Evolutionary conservation across 2,888 invertebrate species (phyloP).

Genomic region (Spodoptera picta): DNA sequence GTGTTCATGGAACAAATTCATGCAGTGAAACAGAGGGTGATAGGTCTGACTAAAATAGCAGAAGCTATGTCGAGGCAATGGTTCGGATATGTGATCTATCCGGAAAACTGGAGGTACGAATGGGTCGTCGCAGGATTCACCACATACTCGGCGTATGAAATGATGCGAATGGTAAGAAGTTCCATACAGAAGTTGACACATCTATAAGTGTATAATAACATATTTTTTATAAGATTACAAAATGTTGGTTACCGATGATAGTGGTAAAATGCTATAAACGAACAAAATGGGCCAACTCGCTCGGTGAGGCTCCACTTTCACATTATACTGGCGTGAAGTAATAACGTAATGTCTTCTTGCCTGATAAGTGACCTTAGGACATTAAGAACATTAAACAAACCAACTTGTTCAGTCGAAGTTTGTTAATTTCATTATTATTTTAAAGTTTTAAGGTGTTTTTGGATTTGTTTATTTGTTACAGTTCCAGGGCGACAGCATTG

Average conservation of each 20-base stretch:
- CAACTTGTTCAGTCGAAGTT: too few species aligned
- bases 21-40: constrained; percentile 81
- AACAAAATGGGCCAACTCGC: too few species aligned
- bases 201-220: neutral
- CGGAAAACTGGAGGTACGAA: constrained; percentile 89
- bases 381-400: too few species aligned
- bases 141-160: constrained; percentile 89
- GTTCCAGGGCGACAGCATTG: constrained; percentile 65
- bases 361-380: too few species aligned
- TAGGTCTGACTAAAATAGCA: constrained; percentile 84
- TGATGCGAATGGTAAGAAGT: constrained; percentile 79
- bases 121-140: constrained; percentile 90
- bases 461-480: constrained; percentile 44
- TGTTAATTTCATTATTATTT: too few species aligned
- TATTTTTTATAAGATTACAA: too few species aligned
- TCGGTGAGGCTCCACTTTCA: too few species aligned
- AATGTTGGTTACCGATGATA: too few species aligned
- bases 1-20: constrained; percentile 73
- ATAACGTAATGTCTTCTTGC: too few species aligned
- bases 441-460: neutral
- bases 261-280: too few species aligned
- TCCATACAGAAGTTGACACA: neutral
- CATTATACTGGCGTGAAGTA: too few species aligned
- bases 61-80: constrained; percentile 92
- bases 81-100: constrained; percentile 90